These are phyloP conservation scores for Aplocera efformata DNA, from an alignment of 2,888 invertebrate species.

Conservation along the genomic window DNA sequence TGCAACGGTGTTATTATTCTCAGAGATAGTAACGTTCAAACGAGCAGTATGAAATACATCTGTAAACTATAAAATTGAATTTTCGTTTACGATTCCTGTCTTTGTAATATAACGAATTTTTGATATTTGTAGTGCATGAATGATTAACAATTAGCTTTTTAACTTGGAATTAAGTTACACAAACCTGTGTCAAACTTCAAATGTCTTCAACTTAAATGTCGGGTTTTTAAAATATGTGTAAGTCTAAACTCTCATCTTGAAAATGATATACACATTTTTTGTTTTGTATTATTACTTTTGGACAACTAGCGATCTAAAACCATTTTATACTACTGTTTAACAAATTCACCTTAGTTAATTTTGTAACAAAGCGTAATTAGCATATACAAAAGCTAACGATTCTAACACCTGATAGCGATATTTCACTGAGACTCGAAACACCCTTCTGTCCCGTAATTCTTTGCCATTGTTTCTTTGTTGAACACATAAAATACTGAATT, in stretches of 20 bases:
- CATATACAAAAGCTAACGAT: conserved; percentile 22
- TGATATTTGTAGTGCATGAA: no score
- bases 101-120: not conserved
- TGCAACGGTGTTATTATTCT: conserved; percentile 17
- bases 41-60: conserved; percentile 11
- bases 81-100: conserved; percentile 5
- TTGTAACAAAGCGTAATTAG: conserved; percentile 15
- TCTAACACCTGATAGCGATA: conserved; percentile 49
- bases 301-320: no score
- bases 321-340: no score
- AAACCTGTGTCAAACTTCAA: no score
- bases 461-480: conserved; percentile 62
- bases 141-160: no score
- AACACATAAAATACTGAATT: conserved; percentile 47
- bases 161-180: no score
- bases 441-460: conserved; percentile 49
- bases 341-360: conserved; percentile 4
- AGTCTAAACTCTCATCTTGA: no score
- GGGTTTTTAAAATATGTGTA: no score
- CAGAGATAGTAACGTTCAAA: conserved; percentile 19
- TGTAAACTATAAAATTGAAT: conserved; percentile 16
- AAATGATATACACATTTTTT: no score
- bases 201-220: no score
- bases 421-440: conserved; percentile 40
- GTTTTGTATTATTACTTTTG: no score